phyloP scores from a whole-genome alignment of 2,113 vertebrate genomes.

The Mirounga angustirostris region DNA sequence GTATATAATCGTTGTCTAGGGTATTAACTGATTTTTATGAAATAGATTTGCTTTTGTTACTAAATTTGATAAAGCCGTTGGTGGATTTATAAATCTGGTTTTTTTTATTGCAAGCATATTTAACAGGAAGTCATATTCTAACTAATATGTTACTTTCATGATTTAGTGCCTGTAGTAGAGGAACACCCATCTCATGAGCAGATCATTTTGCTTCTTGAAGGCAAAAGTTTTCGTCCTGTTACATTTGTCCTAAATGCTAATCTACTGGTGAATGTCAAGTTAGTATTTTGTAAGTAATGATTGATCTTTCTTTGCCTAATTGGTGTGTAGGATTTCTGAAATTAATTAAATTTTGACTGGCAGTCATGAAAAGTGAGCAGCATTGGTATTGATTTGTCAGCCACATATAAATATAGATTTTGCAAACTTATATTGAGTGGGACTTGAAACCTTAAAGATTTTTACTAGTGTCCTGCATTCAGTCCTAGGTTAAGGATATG shows the following conservation, averaged over 20 bases:
- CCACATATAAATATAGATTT: not conserved
- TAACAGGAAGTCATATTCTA: conserved; percentile 20
- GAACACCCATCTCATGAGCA: conserved; percentile 91
- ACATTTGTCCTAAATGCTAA: conserved; percentile 97
- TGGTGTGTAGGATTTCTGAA: conserved; percentile 52
- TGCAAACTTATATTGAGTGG: not conserved
- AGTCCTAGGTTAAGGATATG: not conserved
- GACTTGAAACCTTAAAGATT: conserved; percentile 41
- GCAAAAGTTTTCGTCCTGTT: conserved; percentile 90
- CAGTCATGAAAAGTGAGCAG: conserved; percentile 33
- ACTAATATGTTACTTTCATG: conserved; percentile 38
- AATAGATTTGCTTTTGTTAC: conserved; percentile 52
- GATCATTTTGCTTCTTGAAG: conserved; percentile 90
- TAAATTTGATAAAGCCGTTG: not conserved
- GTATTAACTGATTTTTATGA: conserved; percentile 21
- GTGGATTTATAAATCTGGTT: not conserved
- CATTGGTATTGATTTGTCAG: not conserved
- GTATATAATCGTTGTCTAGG: not conserved
- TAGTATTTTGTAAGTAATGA: conserved; percentile 92
- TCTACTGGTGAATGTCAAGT: conserved; percentile 94
- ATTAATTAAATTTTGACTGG: conserved; percentile 56
- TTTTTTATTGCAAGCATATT: conserved; percentile 29
- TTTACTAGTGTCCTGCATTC: not conserved
- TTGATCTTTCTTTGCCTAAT: conserved; percentile 51
- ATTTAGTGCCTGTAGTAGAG: conserved; percentile 91